These are phyloP conservation scores for Colostygia pectinataria DNA, from an alignment of 2,888 invertebrate species.

Conservation along the genomic window DNA sequence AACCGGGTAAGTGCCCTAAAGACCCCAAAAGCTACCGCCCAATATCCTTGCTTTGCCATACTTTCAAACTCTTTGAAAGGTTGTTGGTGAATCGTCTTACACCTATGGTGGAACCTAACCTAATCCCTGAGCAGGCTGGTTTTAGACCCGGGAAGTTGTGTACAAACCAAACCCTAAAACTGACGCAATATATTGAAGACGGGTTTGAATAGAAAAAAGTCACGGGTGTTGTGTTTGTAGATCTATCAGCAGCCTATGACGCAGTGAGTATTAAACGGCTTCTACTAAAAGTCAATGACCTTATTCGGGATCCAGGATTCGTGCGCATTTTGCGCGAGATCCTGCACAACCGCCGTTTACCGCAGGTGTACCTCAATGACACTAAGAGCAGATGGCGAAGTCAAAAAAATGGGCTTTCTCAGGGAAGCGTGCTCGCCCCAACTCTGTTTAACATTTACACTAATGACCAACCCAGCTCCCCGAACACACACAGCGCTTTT, in stretches of 20 bases:
- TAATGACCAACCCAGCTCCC: neutral
- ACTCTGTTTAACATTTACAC: neutral
- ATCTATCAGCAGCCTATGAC: constrained; percentile 7
- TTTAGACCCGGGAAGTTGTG: constrained; percentile 6
- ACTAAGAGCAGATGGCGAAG: neutral
- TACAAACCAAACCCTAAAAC: neutral
- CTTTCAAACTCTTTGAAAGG: neutral
- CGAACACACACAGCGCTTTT: too few species aligned
- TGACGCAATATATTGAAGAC: neutral
- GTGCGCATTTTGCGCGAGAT: neutral
- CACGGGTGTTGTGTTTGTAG: constrained; percentile 6
- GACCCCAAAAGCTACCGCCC: too few species aligned
- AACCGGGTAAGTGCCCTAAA: neutral
- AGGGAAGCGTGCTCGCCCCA: neutral
- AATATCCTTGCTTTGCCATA: too few species aligned
- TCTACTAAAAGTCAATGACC: neutral
- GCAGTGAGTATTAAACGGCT: constrained; percentile 6
- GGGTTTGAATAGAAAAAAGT: neutral
- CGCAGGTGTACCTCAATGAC: neutral
- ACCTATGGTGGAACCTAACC: neutral
- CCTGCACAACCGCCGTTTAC: neutral
- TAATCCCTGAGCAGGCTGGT: constrained; percentile 2
- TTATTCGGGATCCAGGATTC: neutral
- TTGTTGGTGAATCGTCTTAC: neutral
- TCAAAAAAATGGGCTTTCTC: neutral